Evolutionary conservation across 2,113 vertebrate species (phyloP).

Genomic region (Seriola dumerili): DNA sequence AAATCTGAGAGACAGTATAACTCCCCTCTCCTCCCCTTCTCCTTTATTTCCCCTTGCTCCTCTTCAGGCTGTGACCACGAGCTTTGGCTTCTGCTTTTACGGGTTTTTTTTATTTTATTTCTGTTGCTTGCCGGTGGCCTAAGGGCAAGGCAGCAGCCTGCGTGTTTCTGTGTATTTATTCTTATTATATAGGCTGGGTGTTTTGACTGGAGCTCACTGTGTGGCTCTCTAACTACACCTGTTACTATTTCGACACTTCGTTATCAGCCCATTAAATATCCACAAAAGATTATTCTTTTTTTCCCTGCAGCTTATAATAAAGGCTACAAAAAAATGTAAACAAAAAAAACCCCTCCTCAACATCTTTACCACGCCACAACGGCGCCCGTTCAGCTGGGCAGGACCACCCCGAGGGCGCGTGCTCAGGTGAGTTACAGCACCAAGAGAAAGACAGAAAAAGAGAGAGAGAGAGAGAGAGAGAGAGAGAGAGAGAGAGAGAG

Average conservation of each 20-base stretch:
- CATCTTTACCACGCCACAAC: slow-evolving; percentile 16
- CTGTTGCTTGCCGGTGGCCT: slow-evolving; percentile 61
- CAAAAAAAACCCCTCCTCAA: slow-evolving; percentile 36
- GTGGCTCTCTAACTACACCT: slow-evolving; percentile 29
- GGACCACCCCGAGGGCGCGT: slow-evolving; percentile 72
- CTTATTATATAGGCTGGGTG: slow-evolving; percentile 5
- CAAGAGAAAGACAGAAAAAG: slow-evolving; percentile 23
- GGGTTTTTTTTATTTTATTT: slow-evolving; percentile 6
- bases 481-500: slow-evolving; percentile 5
- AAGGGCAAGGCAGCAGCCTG: slow-evolving; percentile 54
- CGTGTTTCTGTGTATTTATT: slow-evolving; percentile 34
- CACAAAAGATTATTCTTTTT: neutral
- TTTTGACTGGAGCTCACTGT: slow-evolving; percentile 13
- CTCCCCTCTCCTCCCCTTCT: slow-evolving; percentile 53
- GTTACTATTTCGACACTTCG: slow-evolving; percentile 20
- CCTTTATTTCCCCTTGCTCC: slow-evolving; percentile 54
- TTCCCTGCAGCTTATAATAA: too few relatives aligned
- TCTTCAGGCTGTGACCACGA: slow-evolving; percentile 72
- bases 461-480: slow-evolving; percentile 18
- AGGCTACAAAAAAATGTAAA: slow-evolving; percentile 30
- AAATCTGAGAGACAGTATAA: slow-evolving; percentile 70
- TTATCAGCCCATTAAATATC: neutral
- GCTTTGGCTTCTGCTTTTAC: slow-evolving; percentile 50
- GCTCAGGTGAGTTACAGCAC: slow-evolving; percentile 74
- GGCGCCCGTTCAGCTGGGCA: slow-evolving; percentile 54